phyloP scores from a whole-genome alignment of 2,113 vertebrate species.

The Catharus fuscescens region DNA sequence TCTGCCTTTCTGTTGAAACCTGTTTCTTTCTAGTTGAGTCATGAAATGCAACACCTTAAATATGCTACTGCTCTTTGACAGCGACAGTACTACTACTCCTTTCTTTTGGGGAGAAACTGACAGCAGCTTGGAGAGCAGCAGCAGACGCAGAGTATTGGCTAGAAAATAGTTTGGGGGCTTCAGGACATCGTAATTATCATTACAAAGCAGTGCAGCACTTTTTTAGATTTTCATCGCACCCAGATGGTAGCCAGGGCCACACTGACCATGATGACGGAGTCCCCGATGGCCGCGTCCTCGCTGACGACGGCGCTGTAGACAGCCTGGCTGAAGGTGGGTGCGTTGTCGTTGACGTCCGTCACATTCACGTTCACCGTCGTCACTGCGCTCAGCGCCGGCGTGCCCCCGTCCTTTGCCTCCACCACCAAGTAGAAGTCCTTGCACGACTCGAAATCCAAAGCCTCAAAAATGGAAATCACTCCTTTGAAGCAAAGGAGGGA shows the following conservation, averaged over 20 bases:
- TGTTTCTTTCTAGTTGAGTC: not conserved
- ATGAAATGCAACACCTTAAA: not conserved
- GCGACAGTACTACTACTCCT: not conserved
- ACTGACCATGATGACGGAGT: slow-evolving; percentile 86
- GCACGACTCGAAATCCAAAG: slow-evolving; percentile 91
- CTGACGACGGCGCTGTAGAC: slow-evolving; percentile 89
- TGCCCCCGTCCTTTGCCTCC: slow-evolving; percentile 93
- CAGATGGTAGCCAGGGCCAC: rapidly evolving
- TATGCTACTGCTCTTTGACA: not conserved
- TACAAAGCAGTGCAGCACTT: not conserved
- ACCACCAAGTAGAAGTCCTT: slow-evolving; percentile 92
- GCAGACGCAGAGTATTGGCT: rapidly evolving
- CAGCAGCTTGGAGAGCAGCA: not conserved
- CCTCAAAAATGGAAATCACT: slow-evolving; percentile 83
- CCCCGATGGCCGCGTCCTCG: slow-evolving; percentile 86
- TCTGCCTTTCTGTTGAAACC: not conserved
- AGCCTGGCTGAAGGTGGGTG: slow-evolving; percentile 86
- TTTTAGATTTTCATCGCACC: rapidly evolving
- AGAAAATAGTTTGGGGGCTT: not conserved
- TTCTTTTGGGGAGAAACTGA: not conserved
- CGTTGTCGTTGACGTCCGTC: slow-evolving; percentile 95
- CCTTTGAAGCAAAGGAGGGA: slow-evolving; percentile 76
- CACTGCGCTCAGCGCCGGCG: slow-evolving; percentile 86
- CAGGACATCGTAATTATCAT: not conserved
- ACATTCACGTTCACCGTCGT: slow-evolving; percentile 91